Base-by-base conservation (phyloP, 2,888 invertebrate species). In the Gymnocheta viridis region DNA sequence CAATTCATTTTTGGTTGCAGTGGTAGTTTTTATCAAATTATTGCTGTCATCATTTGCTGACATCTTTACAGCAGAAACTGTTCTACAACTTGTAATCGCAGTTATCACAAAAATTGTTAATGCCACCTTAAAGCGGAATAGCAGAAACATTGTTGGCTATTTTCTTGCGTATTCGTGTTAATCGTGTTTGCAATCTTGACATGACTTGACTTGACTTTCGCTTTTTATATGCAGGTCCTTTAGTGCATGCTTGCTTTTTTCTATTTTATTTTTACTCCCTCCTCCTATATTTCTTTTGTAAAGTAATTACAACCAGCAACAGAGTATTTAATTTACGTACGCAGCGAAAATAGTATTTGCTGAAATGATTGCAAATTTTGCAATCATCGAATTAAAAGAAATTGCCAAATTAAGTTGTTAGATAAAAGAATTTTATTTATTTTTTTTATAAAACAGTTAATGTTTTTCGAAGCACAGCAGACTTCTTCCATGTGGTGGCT, bases 321-420 rank as follows among this genome's bases (percentile, higher is more conserved):
- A 62, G 29, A 41, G 60, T 51, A 54, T 70, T 41, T 58, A 10
- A 51, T 32, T 79, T 29, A 70, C 54, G 35, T 56, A 72, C 70
- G 62, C 70, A 78, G 4, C 14, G 24, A 70, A 78, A 47, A 24
- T 4, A 4, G 22, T 29, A 32, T 67, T 54, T 38, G 49, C 32
- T 74, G 51, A 32, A 70, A 67, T 67, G 38, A 54, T 44, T 67
- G 44, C 12, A 29, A 49, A 17, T 12, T 56, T 82, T 17, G 19
- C 76, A 51, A 60, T 73, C 58, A 73, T 67, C 67, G 19, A 44
- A 41, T 73, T 80, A 60, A 35, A 58, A 49, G 56, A 77, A 56
- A 83, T 85, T 67, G 38, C 67, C 41, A 79, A 73, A 51, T 76
- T 81, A 64, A 81, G 74, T 76, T 69, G 62, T 76, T 76, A 49